Percentiles rank a stretch among this genome's conserved stretches.
Conservation (phyloP, 2,797 vertebrate species). For the Graptemys geographica region DNA sequence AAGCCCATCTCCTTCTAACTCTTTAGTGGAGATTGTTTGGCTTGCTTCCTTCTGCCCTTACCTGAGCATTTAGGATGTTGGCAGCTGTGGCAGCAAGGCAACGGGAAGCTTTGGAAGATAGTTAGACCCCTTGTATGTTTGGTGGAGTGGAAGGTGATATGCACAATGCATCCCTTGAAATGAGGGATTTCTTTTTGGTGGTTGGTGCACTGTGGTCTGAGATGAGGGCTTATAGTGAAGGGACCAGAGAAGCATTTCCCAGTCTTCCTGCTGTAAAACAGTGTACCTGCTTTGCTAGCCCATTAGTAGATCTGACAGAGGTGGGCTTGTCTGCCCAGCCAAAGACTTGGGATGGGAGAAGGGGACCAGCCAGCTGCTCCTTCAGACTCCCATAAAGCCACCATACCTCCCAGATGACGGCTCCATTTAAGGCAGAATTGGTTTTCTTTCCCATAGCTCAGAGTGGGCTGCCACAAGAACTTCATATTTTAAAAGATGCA, state of each 20-base stretch:
- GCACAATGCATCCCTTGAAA: background rate
- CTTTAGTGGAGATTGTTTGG: background rate
- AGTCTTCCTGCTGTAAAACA: background rate
- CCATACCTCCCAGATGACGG: background rate
- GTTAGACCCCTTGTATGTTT: background rate
- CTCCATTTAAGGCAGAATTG: background rate
- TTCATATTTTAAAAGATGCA: background rate
- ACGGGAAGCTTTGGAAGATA: background rate
- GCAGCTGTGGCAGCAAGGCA: background rate
- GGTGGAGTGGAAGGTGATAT: background rate
- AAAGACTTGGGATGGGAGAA: background rate
- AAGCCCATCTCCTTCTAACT: background rate
- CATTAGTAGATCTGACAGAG: background rate
- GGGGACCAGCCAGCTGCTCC: background rate
- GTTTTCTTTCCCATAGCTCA: background rate
- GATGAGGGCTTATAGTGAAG: background rate
- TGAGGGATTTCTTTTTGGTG: background rate
- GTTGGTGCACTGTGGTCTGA: background rate
- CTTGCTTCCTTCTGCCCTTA: background rate
- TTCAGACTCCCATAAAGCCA: background rate
- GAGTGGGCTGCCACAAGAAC: background rate
- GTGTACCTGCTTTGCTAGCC: background rate
- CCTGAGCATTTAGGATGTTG: background rate
- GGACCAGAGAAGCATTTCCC: background rate
- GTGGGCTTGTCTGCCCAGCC: rapidly evolving